Percentiles rank a stretch among this genome's conserved stretches.
Conservation (phyloP, 2,888 invertebrate genomes). For the Apotomis betuletana region DNA sequence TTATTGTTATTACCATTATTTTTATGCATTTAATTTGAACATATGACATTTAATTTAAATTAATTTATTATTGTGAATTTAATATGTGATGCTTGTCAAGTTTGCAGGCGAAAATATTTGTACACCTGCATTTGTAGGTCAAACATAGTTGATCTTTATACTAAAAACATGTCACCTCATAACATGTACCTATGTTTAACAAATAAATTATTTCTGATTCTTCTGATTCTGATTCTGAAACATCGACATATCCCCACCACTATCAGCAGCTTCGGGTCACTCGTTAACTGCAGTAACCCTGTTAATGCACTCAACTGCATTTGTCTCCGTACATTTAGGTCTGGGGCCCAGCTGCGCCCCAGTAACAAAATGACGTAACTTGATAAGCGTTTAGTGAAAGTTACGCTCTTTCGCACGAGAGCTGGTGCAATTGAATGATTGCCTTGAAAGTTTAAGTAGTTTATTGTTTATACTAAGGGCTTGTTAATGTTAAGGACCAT, state of each 20-base stretch:
- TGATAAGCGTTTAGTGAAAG: not conserved
- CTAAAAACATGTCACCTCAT: no score
- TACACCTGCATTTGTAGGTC: no score
- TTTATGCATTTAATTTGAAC: no score
- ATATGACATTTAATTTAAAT: no score
- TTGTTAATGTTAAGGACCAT: not conserved
- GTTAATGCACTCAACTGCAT: constrained; percentile 29
- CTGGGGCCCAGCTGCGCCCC: not conserved
- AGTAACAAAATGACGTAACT: not conserved
- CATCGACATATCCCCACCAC: constrained; percentile 7
- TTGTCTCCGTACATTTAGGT: constrained; percentile 13
- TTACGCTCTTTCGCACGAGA: not conserved
- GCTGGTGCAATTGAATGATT: constrained; percentile 28
- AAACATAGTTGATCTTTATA: no score
- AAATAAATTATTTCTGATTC: no score
- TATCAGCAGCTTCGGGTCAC: constrained; percentile 13
- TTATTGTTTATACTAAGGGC: constrained; percentile 5
- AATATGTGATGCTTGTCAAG: no score
- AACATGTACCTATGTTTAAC: no score
- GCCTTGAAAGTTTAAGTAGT: constrained; percentile 10
- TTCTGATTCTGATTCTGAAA: no score
- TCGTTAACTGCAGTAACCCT: constrained; percentile 21
- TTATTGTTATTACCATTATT: no score
- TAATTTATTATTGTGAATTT: no score
- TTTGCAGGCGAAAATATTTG: no score